Conservation (phyloP, 2,888 invertebrate species). For the Platycnemis pennipes region DNA sequence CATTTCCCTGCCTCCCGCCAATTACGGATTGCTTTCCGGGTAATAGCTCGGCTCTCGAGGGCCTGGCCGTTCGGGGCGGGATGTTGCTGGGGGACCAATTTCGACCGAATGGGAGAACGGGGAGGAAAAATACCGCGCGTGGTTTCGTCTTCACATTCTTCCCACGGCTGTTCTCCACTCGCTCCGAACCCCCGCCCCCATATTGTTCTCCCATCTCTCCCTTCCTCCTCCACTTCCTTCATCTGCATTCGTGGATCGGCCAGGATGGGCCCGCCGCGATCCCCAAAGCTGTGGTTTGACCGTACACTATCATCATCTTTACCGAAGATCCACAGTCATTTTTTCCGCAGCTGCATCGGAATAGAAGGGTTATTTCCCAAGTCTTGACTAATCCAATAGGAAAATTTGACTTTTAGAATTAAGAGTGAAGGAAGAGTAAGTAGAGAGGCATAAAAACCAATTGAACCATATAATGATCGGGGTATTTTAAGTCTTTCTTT, state of each 20-base stretch:
- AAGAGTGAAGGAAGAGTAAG: no score
- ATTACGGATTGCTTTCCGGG: conserved; percentile 43
- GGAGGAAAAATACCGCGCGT: background rate
- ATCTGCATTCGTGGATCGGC: background rate
- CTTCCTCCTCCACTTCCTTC: background rate
- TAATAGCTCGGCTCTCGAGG: conserved; percentile 45
- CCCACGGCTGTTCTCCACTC: conserved; percentile 39
- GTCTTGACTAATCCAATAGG: no score
- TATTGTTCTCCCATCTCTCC: background rate
- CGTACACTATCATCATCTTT: no score
- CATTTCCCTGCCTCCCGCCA: conserved; percentile 15
- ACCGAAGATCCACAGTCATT: no score
- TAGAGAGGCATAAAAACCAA: no score
- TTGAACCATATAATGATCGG: no score
- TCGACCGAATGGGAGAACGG: background rate
- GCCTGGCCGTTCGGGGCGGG: background rate
- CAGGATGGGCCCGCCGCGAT: background rate
- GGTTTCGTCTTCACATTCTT: conserved; percentile 40
- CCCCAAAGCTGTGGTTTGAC: no score
- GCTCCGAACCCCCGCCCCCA: background rate
- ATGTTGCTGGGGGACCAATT: conserved; percentile 38
- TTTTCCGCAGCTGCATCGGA: no score
- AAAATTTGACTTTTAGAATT: no score
- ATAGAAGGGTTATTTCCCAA: no score
- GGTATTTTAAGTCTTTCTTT: no score